Evolutionary conservation across 2,113 vertebrate species (phyloP), one percentile per base, ranked within the genome.

Genomic region (Nibea albiflora): DNA sequence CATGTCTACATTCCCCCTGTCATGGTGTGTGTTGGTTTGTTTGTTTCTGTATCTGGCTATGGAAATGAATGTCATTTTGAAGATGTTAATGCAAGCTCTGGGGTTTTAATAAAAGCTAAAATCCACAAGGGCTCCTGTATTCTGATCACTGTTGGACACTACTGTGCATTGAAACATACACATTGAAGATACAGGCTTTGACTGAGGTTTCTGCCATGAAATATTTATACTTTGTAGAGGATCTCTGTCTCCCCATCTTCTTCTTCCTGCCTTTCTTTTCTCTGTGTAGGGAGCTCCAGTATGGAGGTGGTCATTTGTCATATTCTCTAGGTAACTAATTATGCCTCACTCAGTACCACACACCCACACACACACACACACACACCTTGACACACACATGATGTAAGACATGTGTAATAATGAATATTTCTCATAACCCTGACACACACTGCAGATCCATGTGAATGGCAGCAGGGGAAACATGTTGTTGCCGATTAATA

Each of bases 341-440:
- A 50, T 64, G 52, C 65, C 56, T 80, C 19, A 28, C 44, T 60
- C 24, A 19, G 39, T 20, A 31, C 10, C 15, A 46, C n/a, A 42
- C 42, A 76, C 44, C 67, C 49, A 73, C 22, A 22, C 54, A 60
- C 58, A 81, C 54, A 75, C 35, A 35, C 35, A 39, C 35, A 39
- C 35, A 39, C 50, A 56, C 61, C 77, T 5, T 53, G 22, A 49
- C 22, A 22, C 54, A 60, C 58, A 81, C 54, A 75, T 73, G 80
- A 86, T 73, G 83, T 76, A 83, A 88, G 57, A 60, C 53, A 46
- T 46, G 39, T 77, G 81, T 79, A 85, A 85, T 46, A 54, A 83
- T 69, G 31, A 49, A 88, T 14, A 26, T 2, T 14, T 49, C 54
- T 53, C 11, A 11, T 49, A 61, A 77, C 56, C 52, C 35, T 61